phyloP scores from a whole-genome alignment of 2,113 vertebrate genomes.

The Chaenogobius annularis region DNA sequence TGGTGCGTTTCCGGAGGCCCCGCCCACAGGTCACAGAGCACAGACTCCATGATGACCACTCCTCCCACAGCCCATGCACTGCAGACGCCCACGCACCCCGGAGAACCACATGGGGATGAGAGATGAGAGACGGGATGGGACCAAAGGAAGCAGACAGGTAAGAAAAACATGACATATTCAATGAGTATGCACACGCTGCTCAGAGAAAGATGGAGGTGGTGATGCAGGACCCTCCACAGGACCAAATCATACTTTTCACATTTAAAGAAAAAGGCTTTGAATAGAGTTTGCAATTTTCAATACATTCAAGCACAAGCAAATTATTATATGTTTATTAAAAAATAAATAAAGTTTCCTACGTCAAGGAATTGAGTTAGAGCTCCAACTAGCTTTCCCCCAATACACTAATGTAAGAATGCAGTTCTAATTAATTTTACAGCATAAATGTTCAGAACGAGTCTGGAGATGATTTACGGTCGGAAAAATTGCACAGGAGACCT shows the following conservation, averaged over 20 bases:
- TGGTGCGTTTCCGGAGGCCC: constrained; percentile 88
- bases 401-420: too few species aligned
- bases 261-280: constrained; percentile 24
- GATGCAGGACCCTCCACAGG: constrained; percentile 28
- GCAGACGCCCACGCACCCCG: constrained; percentile 72
- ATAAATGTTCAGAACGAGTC: too few species aligned
- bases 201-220: constrained; percentile 10
- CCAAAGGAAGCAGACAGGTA: constrained; percentile 51
- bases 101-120: constrained; percentile 52
- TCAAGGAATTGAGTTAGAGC: too few species aligned
- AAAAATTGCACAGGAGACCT: too few species aligned
- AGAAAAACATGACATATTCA: constrained; percentile 59
- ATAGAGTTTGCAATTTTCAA: constrained; percentile 16
- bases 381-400: too few species aligned
- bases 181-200: constrained; percentile 42
- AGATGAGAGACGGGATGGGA: constrained; percentile 34
- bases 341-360: too few species aligned
- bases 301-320: neutral
- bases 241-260: constrained; percentile 21
- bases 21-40: constrained; percentile 95
- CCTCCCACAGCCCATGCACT: constrained; percentile 91
- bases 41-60: constrained; percentile 95
- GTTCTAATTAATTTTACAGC: too few species aligned
- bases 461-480: too few species aligned
- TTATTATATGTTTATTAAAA: too few species aligned